Percentiles rank a stretch among this genome's conserved stretches.
phyloP scores from a whole-genome alignment of 1,140 invertebrate species.

The Drosophila simulans region DNA sequence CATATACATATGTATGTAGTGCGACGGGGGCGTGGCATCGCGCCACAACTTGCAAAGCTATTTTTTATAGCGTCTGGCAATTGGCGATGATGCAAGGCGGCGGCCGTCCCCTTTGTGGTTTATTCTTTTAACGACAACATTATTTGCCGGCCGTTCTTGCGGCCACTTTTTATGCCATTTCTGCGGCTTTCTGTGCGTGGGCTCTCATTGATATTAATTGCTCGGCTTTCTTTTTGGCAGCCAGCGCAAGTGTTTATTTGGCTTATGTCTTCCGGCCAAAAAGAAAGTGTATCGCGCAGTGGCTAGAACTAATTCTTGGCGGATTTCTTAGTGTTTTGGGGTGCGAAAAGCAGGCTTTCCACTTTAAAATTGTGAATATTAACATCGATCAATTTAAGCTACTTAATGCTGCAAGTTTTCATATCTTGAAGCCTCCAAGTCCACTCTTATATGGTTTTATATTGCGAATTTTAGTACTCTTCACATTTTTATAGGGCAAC shows the following conservation, averaged over 20 bases:
- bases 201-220: conserved; percentile 50
- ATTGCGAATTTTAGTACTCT: not conserved
- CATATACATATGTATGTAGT: not conserved
- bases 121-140: conserved; percentile 40
- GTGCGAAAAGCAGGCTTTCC: no score
- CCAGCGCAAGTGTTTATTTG: conserved; percentile 46
- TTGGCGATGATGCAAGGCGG: conserved; percentile 46
- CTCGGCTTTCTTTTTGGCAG: conserved; percentile 36
- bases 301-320: not conserved
- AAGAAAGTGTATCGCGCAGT: not conserved
- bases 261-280: conserved; percentile 36
- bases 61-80: conserved; percentile 49
- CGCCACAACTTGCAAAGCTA: conserved; percentile 39
- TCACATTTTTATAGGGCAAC: not conserved
- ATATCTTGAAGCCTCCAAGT: not conserved
- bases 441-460: not conserved
- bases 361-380: no score
- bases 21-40: conserved; percentile 25
- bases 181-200: conserved; percentile 38
- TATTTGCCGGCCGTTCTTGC: conserved; percentile 43
- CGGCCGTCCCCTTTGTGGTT: conserved; percentile 25
- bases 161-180: conserved; percentile 46
- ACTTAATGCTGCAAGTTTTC: no score
- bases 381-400: no score
- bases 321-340: not conserved